Percentiles rank a stretch among this genome's conserved stretches.
Evolutionary conservation across 2,888 invertebrate species (phyloP).

Genomic region (Plagodis pulveraria): DNA sequence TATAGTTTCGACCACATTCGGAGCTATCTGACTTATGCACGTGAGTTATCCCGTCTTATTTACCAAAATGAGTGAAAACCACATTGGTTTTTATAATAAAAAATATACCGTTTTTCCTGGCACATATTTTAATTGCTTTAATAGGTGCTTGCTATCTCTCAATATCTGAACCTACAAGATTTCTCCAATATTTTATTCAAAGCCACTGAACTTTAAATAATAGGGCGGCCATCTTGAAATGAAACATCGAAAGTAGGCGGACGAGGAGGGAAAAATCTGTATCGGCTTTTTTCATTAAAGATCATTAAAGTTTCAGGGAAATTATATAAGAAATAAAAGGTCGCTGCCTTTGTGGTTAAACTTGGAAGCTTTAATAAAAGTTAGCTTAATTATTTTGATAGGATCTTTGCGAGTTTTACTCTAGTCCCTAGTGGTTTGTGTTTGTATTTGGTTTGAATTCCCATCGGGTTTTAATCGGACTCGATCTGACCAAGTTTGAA

Average conservation of each 20-base stretch:
- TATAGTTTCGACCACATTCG: too few species aligned
- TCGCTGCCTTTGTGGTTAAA: slow-evolving; percentile 55
- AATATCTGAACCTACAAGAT: slow-evolving; percentile 42
- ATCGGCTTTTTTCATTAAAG: slow-evolving; percentile 77
- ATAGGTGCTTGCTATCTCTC: slow-evolving; percentile 39
- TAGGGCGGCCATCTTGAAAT: slow-evolving; percentile 58
- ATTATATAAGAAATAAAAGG: slow-evolving; percentile 71
- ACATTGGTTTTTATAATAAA: too few species aligned
- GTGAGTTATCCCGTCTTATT: too few species aligned
- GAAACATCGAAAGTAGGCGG: slow-evolving; percentile 49
- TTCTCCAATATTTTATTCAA: slow-evolving; percentile 49
- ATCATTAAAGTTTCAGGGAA: slow-evolving; percentile 77
- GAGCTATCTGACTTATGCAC: too few species aligned
- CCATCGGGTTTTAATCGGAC: slow-evolving; percentile 32
- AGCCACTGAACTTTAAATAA: slow-evolving; percentile 59
- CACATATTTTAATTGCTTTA: slow-evolving; percentile 15
- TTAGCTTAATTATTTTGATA: slow-evolving; percentile 38
- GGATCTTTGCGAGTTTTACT: slow-evolving; percentile 24
- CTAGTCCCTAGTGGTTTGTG: slow-evolving; percentile 1
- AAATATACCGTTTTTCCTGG: slow-evolving; percentile 1
- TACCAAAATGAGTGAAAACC: too few species aligned
- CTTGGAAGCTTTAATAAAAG: slow-evolving; percentile 33
- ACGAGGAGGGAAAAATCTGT: slow-evolving; percentile 37
- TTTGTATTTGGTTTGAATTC: slow-evolving; percentile 25
- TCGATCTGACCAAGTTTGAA: slow-evolving; percentile 60